Conservation (phyloP, 1,140 invertebrate species). For the Amyelois transitella region DNA sequence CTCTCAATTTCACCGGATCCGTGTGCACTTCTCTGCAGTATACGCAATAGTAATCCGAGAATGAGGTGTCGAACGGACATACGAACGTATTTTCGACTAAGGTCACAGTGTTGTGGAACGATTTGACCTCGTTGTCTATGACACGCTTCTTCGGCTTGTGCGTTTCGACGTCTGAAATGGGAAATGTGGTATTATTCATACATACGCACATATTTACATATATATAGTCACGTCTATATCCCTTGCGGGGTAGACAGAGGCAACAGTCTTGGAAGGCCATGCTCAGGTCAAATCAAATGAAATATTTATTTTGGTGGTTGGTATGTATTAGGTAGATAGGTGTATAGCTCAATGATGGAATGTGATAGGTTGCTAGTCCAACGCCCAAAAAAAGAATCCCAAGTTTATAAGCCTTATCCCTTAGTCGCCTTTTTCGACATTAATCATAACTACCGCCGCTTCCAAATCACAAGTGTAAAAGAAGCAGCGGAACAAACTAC, state of each 20-base stretch:
- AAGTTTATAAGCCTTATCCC: no score
- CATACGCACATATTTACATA: no score
- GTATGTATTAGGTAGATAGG: background rate
- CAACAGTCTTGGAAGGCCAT: no score
- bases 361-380: background rate
- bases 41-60: slow-evolving; percentile 53
- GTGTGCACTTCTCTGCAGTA: slow-evolving; percentile 54
- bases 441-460: no score
- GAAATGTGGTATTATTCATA: no score
- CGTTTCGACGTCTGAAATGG: slow-evolving; percentile 20
- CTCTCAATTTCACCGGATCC: slow-evolving; percentile 41
- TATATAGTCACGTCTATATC: no score
- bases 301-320: background rate
- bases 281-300: no score
- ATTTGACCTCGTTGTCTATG: slow-evolving; percentile 25
- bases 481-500: no score
- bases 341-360: background rate
- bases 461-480: no score
- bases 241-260: no score
- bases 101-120: slow-evolving; percentile 26
- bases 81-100: slow-evolving; percentile 51
- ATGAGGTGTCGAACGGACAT: slow-evolving; percentile 54
- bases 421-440: no score
- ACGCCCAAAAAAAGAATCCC: background rate
- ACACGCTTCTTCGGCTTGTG: slow-evolving; percentile 11